These are phyloP conservation scores for Aphelenchoides besseyi DNA, from an alignment of 1,140 invertebrate species.

Conservation along the genomic window DNA sequence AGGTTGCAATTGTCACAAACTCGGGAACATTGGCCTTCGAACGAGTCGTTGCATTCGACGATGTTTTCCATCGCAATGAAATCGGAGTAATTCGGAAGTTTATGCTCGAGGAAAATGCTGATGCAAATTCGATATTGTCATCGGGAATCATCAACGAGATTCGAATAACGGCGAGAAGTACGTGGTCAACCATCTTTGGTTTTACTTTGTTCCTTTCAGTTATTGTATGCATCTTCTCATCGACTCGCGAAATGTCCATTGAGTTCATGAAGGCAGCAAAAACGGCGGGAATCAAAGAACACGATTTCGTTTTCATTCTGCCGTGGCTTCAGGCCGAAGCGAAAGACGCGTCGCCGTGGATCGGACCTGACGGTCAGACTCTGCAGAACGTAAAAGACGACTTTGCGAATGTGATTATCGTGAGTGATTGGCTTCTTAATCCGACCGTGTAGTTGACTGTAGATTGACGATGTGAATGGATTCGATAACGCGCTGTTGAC, in stretches of 20 bases:
- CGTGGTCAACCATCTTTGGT: constrained; percentile 22
- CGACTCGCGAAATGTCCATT: constrained; percentile 47
- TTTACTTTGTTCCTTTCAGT: constrained; percentile 29
- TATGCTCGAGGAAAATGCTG: constrained; percentile 51
- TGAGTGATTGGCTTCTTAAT: too few relatives aligned
- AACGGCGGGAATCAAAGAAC: constrained; percentile 39
- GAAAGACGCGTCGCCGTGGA: constrained; percentile 48
- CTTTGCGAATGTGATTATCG: constrained; percentile 50
- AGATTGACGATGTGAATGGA: constrained; percentile 56
- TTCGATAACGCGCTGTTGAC: constrained; percentile 53
- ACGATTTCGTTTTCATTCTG: constrained; percentile 55
- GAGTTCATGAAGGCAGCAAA: constrained; percentile 52
- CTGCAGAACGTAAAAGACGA: constrained; percentile 50
- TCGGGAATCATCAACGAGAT: constrained; percentile 47
- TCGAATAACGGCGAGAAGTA: constrained; percentile 41
- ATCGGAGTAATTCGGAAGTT: constrained; percentile 30
- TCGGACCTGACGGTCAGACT: constrained; percentile 44
- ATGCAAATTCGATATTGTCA: constrained; percentile 41
- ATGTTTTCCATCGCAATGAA: constrained; percentile 47
- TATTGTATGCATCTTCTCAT: constrained; percentile 52
- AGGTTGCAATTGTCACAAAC: constrained; percentile 55
- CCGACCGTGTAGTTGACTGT: too few relatives aligned
- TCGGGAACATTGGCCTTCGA: constrained; percentile 52
- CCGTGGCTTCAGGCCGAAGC: constrained; percentile 57
- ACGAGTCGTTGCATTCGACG: constrained; percentile 45